Conservation (phyloP, 2,888 invertebrate genomes). For the Idaea aversata region DNA sequence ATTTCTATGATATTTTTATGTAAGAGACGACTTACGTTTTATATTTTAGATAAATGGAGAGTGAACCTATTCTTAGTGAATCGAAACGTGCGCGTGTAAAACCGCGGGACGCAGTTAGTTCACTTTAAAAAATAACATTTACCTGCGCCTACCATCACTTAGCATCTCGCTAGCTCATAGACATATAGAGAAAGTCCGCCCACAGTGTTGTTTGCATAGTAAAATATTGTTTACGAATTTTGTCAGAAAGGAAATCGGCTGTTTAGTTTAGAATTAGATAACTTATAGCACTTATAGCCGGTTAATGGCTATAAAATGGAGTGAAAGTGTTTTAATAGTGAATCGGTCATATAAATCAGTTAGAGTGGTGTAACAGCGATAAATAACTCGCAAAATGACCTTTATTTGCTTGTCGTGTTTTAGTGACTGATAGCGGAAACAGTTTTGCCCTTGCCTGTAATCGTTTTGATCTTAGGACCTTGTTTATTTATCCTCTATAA, state of each 20-base stretch:
- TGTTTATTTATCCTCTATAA: neutral
- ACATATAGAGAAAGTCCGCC: neutral
- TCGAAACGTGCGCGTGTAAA: no score
- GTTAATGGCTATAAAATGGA: neutral
- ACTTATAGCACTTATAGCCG: neutral
- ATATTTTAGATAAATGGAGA: no score
- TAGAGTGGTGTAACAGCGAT: slow-evolving; percentile 1
- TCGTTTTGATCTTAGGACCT: neutral
- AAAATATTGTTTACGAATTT: neutral
- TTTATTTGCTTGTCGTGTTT: slow-evolving; percentile 1
- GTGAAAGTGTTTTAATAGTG: neutral
- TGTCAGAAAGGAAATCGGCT: neutral
- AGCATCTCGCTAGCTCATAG: neutral
- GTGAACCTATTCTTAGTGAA: no score
- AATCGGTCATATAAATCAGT: neutral
- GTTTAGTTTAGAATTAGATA: neutral
- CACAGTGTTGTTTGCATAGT: neutral
- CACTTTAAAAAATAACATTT: neutral
- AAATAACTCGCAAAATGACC: slow-evolving; percentile 15
- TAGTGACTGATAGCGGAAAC: neutral
- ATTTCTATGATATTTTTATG: no score
- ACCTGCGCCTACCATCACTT: neutral
- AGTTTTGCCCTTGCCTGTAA: neutral
- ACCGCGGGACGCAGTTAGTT: neutral
- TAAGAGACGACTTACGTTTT: no score